Conservation (phyloP, 2,888 invertebrate species). For the Penaeus monodon region DNA sequence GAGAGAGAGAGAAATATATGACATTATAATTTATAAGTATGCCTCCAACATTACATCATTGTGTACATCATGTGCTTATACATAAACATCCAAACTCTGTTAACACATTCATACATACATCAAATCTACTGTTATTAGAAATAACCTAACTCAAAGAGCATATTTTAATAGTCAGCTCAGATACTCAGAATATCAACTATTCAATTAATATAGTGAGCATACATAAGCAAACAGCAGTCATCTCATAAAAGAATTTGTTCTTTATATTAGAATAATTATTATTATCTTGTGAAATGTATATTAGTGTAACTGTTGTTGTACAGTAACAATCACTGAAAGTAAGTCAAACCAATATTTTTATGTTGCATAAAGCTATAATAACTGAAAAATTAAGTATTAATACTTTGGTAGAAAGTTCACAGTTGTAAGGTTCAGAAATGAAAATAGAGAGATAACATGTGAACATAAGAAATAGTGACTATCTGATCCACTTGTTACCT, state of each 20-base stretch:
- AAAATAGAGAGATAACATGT: slow-evolving; percentile 23
- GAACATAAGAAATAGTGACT: slow-evolving; percentile 51
- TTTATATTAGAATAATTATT: slow-evolving; percentile 27
- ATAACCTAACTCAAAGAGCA: too few species aligned
- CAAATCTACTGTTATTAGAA: too few species aligned
- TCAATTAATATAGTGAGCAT: too few species aligned
- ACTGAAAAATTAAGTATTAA: slow-evolving; percentile 51
- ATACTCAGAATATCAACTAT: too few species aligned
- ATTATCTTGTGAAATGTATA: slow-evolving; percentile 18
- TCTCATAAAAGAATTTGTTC: slow-evolving; percentile 19
- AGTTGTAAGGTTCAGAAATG: slow-evolving; percentile 47
- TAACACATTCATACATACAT: too few species aligned
- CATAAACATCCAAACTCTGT: too few species aligned
- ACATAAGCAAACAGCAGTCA: too few species aligned
- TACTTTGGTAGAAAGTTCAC: slow-evolving; percentile 59
- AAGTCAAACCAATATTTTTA: slow-evolving; percentile 23
- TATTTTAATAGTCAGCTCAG: too few species aligned
- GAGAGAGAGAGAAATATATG: neutral
- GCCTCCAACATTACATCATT: too few species aligned
- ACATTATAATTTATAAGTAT: too few species aligned
- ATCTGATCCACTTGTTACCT: slow-evolving; percentile 56
- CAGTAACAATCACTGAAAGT: slow-evolving; percentile 13
- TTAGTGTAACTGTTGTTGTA: slow-evolving; percentile 1
- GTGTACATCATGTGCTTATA: too few species aligned
- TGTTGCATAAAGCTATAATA: slow-evolving; percentile 50